Evolutionary conservation across 1,140 invertebrate genomes (phyloP).

Genomic region (Drosophila persimilis): DNA sequence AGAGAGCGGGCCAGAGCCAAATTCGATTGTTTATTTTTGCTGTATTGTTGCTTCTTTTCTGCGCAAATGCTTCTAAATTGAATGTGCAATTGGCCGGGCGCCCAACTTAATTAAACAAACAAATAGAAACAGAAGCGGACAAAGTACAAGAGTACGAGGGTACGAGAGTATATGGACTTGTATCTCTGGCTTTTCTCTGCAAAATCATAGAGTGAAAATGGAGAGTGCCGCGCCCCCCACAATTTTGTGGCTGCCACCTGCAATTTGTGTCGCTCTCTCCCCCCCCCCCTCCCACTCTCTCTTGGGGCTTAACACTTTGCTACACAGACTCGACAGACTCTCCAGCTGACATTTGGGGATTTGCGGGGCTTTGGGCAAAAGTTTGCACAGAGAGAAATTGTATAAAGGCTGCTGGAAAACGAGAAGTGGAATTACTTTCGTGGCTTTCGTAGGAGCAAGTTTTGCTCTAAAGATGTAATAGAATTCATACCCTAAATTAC

Average conservation of each 20-base stretch:
- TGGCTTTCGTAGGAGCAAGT: constrained; percentile 6
- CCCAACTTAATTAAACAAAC: constrained; percentile 58
- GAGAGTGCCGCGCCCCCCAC: not conserved
- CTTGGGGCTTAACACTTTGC: constrained; percentile 43
- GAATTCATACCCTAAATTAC: constrained; percentile 29
- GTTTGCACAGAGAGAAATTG: not conserved
- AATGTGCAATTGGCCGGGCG: constrained; percentile 52
- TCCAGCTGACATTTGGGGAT: constrained; percentile 39
- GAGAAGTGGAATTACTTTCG: constrained; percentile 20
- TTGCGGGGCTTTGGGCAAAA: constrained; percentile 18
- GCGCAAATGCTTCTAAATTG: constrained; percentile 43
- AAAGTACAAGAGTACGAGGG: not conserved
- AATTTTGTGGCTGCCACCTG: constrained; percentile 45
- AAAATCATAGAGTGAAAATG: constrained; percentile 35
- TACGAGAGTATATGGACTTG: not conserved
- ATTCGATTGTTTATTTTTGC: constrained; percentile 34
- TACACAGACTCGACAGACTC: constrained; percentile 16
- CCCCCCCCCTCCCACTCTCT: constrained; percentile 1
- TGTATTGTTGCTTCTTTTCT: constrained; percentile 33
- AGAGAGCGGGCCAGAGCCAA: not conserved
- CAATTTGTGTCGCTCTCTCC: constrained; percentile 37
- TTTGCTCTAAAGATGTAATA: constrained; percentile 34
- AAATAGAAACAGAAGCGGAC: constrained; percentile 15
- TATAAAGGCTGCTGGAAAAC: constrained; percentile 28
- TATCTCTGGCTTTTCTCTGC: constrained; percentile 16